phyloP scores from a whole-genome alignment of 2,113 vertebrate species.

The Riparia riparia region DNA sequence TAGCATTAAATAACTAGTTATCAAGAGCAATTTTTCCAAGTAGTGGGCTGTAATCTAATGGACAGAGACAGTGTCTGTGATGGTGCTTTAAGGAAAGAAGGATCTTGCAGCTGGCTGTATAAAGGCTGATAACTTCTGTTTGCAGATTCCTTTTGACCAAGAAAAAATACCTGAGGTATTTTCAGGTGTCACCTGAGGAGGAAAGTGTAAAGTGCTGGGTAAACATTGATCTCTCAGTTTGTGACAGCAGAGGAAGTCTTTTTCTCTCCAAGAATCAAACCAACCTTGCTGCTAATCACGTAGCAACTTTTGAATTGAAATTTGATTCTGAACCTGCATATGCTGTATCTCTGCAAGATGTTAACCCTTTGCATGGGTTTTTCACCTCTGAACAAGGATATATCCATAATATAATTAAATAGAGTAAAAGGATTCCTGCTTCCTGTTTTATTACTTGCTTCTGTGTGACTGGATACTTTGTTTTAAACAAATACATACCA shows the following conservation, averaged over 20 bases:
- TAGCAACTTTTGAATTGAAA: not conserved
- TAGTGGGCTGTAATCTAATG: not conserved
- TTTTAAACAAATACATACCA: not conserved
- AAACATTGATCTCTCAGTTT: not conserved
- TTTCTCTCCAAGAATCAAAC: not conserved
- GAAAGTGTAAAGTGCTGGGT: not conserved
- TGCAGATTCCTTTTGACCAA: not conserved
- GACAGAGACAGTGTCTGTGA: not conserved
- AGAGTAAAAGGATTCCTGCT: not conserved
- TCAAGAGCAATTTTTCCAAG: not conserved
- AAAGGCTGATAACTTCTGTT: not conserved
- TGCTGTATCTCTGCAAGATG: not conserved
- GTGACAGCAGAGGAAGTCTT: not conserved
- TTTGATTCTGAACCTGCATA: not conserved
- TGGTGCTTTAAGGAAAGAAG: not conserved
- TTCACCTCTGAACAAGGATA: not conserved
- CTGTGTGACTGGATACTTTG: not conserved
- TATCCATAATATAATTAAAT: not conserved
- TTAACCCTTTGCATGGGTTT: not conserved
- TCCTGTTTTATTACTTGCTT: not conserved
- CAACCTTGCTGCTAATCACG: not conserved
- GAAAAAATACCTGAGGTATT: not conserved
- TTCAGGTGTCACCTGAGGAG: not conserved
- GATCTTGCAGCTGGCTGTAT: not conserved
- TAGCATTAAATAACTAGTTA: not conserved